Base-by-base conservation (phyloP, 2,113 vertebrate genomes). In the Dipodomys stephensi region DNA sequence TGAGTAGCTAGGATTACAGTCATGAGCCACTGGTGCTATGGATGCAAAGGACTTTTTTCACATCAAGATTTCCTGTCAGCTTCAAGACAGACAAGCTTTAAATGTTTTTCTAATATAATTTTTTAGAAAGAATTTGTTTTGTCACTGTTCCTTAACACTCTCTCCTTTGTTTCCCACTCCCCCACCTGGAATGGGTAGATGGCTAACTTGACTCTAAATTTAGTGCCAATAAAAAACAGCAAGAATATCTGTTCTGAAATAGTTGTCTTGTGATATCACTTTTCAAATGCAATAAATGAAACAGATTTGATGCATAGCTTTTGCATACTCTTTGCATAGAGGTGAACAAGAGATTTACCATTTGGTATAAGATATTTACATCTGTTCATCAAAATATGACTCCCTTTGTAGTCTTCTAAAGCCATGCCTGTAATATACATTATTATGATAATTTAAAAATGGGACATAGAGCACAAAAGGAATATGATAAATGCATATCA, bases 391-490 rank as follows among this genome's bases (percentile, higher is more conserved):
- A 98, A 96, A 97, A 98, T 97, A 93, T 92, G 95, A 92, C 95
- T 98, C 94, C 92, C 85, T 95, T 96, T 94, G 88, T 85, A 96
- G 95, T 96, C 95, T 97, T 97, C 92, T 92, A 97, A 97, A 98
- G 93, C 82, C 96, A 96, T 97, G 81, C 78, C 95, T 97, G 90
- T 98, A 98, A 98, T 97, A 97, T 94, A 96, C 46, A 78, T 97
- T 95, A 98, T 98, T 97, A 98, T 96, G 88, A 94, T 98, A 97
- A 98, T 98, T 98, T 98, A 89, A 97, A 98, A 98, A 98, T 0
- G 30, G 98, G 98, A 97, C 94, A 91, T 87, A 95, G 86, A 90
- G 86, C 96, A 96, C 92, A 94, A 97, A 97, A 98, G 97, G 92
- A 97, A 96, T 93, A 96, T 98, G 97, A 98, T 97, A 98, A 98